Evolutionary conservation across 2,113 vertebrate genomes (phyloP).

Genomic region (Cyanocitta stelleri): DNA sequence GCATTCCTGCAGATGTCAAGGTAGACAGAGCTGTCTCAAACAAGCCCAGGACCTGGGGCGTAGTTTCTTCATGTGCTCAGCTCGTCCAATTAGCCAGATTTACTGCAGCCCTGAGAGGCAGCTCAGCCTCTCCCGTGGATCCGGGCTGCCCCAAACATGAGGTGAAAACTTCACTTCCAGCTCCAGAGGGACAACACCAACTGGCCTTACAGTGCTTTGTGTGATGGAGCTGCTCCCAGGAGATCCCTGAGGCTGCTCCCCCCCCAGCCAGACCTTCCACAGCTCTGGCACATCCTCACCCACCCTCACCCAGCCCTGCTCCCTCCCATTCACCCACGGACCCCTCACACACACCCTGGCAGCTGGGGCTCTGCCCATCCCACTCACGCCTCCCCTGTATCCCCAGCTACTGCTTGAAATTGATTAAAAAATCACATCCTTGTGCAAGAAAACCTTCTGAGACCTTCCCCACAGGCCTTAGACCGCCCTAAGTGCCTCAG

Average conservation of each 20-base stretch:
- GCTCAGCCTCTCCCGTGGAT: background rate
- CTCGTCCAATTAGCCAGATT: conserved; percentile 17
- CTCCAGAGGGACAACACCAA: background rate
- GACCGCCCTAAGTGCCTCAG: background rate
- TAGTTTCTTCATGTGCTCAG: background rate
- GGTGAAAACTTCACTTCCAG: background rate
- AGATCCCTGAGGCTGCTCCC: background rate
- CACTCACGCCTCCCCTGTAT: background rate
- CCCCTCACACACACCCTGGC: accelerated
- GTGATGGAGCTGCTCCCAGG: background rate
- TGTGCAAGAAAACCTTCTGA: background rate
- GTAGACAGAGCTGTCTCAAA: conserved; percentile 14
- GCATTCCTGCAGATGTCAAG: conserved; percentile 34
- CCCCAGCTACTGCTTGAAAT: background rate
- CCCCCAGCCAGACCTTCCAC: background rate
- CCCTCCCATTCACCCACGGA: background rate
- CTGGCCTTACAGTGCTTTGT: background rate
- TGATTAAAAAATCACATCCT: background rate
- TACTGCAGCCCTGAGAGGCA: conserved; percentile 9
- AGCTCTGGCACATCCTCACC: background rate
- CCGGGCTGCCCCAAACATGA: background rate
- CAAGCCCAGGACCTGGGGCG: conserved; percentile 23
- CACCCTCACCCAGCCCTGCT: background rate
- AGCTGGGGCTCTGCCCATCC: background rate
- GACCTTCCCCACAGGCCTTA: background rate